A percentile compares a stretch with the other conserved stretches of the same genome.
Conservation (phyloP, 2,113 vertebrate genomes). For the Herpetotheres cachinnans region DNA sequence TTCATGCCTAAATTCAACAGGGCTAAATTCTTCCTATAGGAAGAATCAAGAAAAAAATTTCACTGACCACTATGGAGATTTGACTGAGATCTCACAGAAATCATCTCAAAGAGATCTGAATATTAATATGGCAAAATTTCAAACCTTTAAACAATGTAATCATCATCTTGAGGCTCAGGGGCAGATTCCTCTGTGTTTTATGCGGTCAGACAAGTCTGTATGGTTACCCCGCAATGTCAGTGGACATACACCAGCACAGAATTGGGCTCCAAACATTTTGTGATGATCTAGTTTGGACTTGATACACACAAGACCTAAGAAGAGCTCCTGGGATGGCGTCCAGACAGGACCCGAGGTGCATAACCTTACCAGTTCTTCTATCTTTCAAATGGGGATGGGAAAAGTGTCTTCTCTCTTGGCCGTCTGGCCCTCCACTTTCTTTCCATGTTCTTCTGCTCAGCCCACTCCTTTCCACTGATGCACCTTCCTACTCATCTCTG, state of each 20-base stretch:
- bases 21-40: neutral
- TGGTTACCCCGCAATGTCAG: neutral
- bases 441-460: neutral
- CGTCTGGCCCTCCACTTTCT: neutral
- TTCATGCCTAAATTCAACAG: neutral
- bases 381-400: neutral
- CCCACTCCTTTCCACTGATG: neutral
- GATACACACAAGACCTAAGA: neutral
- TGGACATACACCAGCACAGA: neutral
- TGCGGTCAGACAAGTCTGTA: neutral
- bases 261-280: neutral
- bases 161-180: neutral
- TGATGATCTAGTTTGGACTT: neutral
- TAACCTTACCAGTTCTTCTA: neutral
- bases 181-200: neutral
- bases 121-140: neutral
- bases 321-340: neutral
- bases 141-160: neutral
- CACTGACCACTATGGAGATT: neutral
- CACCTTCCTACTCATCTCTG: neutral
- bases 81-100: neutral
- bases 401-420: neutral
- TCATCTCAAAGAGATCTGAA: neutral
- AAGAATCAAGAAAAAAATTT: neutral
- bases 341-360: neutral